These are phyloP conservation scores for Solen grandis DNA, from an alignment of 1,140 invertebrate species.

Conservation along the genomic window DNA sequence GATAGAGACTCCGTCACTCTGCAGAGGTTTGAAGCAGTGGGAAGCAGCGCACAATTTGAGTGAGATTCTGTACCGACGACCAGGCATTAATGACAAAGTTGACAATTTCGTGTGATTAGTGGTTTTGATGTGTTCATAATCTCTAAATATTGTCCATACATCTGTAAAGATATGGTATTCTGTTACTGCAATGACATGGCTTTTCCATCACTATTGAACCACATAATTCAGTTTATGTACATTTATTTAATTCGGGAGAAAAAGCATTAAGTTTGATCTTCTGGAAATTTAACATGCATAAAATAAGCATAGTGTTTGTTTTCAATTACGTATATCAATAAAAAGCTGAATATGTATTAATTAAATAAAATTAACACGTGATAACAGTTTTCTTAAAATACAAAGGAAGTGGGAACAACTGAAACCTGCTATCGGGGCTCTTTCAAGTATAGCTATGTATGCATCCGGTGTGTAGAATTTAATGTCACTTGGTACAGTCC, in stretches of 20 bases:
- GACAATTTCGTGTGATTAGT: neutral
- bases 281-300: too few species aligned
- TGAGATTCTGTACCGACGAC: slow-evolving; percentile 31
- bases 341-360: too few species aligned
- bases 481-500: neutral
- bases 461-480: neutral
- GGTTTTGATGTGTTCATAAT: slow-evolving; percentile 6
- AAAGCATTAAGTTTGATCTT: too few species aligned
- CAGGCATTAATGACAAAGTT: slow-evolving; percentile 26
- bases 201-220: too few species aligned
- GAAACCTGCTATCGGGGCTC: slow-evolving; percentile 21
- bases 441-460: neutral
- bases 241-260: too few species aligned
- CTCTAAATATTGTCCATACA: slow-evolving; percentile 36
- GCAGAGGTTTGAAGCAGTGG: slow-evolving; percentile 42
- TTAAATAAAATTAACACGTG: too few species aligned
- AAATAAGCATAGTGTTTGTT: too few species aligned
- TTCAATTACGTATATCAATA: too few species aligned
- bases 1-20: slow-evolving; percentile 56
- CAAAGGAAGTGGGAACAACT: too few species aligned
- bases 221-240: too few species aligned
- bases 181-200: too few species aligned
- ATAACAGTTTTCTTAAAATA: too few species aligned
- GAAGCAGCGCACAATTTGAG: slow-evolving; percentile 52
- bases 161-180: slow-evolving; percentile 18